Base-by-base conservation (phyloP, 2,888 invertebrate species). In the Orthosia gothica region DNA sequence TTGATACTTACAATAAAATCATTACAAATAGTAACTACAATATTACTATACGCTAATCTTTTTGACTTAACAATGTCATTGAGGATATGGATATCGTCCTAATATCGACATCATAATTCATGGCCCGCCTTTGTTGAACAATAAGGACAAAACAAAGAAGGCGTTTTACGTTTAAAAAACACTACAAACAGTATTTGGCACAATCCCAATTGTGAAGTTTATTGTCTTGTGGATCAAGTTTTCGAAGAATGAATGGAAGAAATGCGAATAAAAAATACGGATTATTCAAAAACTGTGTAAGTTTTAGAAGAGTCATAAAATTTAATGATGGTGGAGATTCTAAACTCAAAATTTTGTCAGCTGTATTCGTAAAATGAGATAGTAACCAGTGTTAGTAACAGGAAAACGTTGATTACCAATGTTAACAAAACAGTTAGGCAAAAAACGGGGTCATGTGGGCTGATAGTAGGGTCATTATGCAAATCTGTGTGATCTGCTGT, bases 381-480 rank as follows among this genome's bases (percentile, higher is more conserved):
- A 76, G 75, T 81, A 26, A 78, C 69, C 76, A 87, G 80, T 83
- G 79, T 82, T 76, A 45, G 74, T 77, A 86, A 82, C 88, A 91
- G 89, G 89, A 90, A 90, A 91, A 89, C 76, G 76, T 76, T 80
- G 83, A 80, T 84, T 78, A 81, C 72, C 80, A 85, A 84, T 79
- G 81, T 86, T 88, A 87, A 87, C 79, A 83, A 72, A 73, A 77
- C 72, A 68, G 81, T 87, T 89, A 89, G 87, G 84, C 85, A 92
- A 92, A 87, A 93, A 94, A 91, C 91, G 90, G 90, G 94, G 94
- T 91, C 92, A 93, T 91, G 89, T 91, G 91, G 91, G 91, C 91
- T 92, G 91, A 92, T 91, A 92, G 89, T 89, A 85, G 91, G 91
- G 92, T 92, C 91, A 92, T 94, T 95, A 95, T 95, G 95, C 92